Evolutionary conservation across 2,797 vertebrate species (phyloP).

Genomic region (Hoplostethus atlanticus): DNA sequence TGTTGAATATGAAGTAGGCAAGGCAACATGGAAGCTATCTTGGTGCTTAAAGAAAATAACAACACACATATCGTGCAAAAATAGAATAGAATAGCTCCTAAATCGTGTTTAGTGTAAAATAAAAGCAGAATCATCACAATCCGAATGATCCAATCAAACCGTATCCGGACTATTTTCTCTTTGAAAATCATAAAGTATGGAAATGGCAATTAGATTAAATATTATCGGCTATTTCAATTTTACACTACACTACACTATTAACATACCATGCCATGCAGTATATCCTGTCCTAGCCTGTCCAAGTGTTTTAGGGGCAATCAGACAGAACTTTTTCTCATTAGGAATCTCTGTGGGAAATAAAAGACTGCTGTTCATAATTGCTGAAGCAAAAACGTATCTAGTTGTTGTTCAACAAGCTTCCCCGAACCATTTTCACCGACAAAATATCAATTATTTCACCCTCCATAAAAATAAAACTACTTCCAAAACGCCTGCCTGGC

Average conservation of each 20-base stretch:
- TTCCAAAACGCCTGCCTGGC: constrained; percentile 47
- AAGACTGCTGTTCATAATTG: background rate
- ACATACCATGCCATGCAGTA: too few species aligned
- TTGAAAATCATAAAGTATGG: too few species aligned
- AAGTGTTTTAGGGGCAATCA: too few species aligned
- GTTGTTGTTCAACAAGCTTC: constrained; percentile 26
- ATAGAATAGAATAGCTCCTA: background rate
- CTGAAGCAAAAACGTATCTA: background rate
- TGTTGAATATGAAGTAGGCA: constrained; percentile 70
- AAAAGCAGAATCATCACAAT: too few species aligned
- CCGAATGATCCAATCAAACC: too few species aligned
- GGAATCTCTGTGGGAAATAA: background rate
- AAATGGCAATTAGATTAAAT: too few species aligned
- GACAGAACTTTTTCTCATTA: too few species aligned
- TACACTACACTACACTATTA: too few species aligned
- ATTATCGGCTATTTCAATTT: too few species aligned
- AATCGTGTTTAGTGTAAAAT: too few species aligned
- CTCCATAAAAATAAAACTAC: constrained; percentile 18
- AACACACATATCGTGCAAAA: background rate
- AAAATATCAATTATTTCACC: constrained; percentile 47
- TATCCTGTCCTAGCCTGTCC: too few species aligned
- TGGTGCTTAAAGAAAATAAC: background rate
- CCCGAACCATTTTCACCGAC: background rate
- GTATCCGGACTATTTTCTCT: too few species aligned
- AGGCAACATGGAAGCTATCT: constrained; percentile 12